Evolutionary conservation across 1,140 invertebrate genomes (phyloP), one percentile per base, ranked within the genome.

Genomic region (Platyura marginata): DNA sequence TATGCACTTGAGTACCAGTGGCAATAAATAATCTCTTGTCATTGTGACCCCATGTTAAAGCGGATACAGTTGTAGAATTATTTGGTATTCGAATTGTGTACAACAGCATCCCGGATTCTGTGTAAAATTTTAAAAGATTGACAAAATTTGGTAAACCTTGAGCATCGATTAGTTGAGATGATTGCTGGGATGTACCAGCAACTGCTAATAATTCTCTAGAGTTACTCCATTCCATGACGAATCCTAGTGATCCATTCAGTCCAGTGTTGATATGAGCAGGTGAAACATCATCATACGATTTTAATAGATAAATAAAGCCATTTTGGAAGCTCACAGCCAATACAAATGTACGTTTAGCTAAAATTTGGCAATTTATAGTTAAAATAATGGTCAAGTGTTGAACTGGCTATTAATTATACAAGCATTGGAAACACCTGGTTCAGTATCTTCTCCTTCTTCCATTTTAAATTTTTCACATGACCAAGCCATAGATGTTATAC

Each of bases 401-500:
- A 5, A 15, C 8, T 10, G 15, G 15, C 8, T 10, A 20, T 19
- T 20, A 32, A 29, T 42, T 47, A 66, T 59, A 37, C 58, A 53
- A 4, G 56, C 62, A 51, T 71, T 70, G 33, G 59, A 55, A 29
- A 66, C 66, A 38, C 67, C 68, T 8, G 65, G 60, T 40, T 74
- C 67, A 32, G 72, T 69, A 41, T 83, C 78, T 47, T 91, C 85
- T 19, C 76, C 79, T 61, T 95, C 91, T 57, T 94, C 91, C 88
- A 97, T 94, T 66, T 93, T 95, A 61, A 97, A 97, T 56, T 94
- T 95, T 57, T 94, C 89, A 59, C 90, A 94, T 23, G 87, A 93
- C 91, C 91, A 97, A 13, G 84, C 80, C 82, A 97, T 91, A 21
- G 79, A 76, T 4, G 75, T 79, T 47, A 96, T 90, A 13, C 81